These are phyloP conservation scores for Hyperoplus lanceolatus DNA, from an alignment of 2,797 vertebrate species.

Conservation along the genomic window DNA sequence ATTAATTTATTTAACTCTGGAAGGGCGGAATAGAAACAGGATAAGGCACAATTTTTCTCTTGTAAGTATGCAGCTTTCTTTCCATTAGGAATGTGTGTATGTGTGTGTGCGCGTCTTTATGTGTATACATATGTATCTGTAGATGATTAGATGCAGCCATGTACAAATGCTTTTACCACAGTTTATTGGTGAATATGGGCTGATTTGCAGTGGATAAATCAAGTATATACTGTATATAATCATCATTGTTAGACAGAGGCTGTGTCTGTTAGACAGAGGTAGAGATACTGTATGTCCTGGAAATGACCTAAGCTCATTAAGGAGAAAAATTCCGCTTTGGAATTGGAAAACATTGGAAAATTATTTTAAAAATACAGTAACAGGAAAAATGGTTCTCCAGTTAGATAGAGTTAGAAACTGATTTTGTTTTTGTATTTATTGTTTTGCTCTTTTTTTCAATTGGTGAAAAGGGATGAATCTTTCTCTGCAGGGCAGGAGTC, in stretches of 20 bases:
- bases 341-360: slow-evolving; percentile 3
- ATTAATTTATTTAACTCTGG: slow-evolving; percentile 29
- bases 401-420: too few species aligned
- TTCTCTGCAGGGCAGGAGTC: slow-evolving; percentile 2
- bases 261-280: slow-evolving; percentile 6
- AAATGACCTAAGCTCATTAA: slow-evolving; percentile 5
- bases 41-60: slow-evolving; percentile 39
- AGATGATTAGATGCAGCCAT: slow-evolving; percentile 8
- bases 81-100: slow-evolving; percentile 42
- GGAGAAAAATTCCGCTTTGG: slow-evolving; percentile 14
- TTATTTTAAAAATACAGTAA: background rate
- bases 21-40: slow-evolving; percentile 30
- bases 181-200: slow-evolving; percentile 4
- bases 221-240: background rate
- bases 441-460: slow-evolving; percentile 3
- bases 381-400: background rate
- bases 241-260: slow-evolving; percentile 10
- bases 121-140: slow-evolving; percentile 12
- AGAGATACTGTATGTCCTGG: background rate
- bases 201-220: slow-evolving; percentile 13
- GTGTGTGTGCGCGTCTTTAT: slow-evolving; percentile 28
- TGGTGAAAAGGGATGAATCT: slow-evolving; percentile 5
- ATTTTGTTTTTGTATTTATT: background rate
- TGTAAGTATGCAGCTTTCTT: slow-evolving; percentile 72
- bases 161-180: slow-evolving; percentile 1